Evolutionary conservation across 2,113 vertebrate genomes (phyloP).

Genomic region (Nesogale talazaci): DNA sequence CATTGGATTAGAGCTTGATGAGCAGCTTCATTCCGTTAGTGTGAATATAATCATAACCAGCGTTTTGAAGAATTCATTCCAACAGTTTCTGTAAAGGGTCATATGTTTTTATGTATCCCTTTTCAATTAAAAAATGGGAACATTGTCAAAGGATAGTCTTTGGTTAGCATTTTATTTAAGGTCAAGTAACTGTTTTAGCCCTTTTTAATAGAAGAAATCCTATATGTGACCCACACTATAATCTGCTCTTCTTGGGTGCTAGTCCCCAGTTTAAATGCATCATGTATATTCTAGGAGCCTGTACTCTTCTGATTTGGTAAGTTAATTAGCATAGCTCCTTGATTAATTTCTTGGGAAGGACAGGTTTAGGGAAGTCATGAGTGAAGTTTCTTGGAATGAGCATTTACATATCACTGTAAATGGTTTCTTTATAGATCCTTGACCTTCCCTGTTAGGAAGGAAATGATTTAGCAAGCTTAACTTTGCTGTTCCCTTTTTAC

Average conservation of each 20-base stretch:
- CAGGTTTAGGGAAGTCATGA: slow-evolving; percentile 39
- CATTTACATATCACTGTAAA: slow-evolving; percentile 20
- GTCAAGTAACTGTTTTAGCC: slow-evolving; percentile 16
- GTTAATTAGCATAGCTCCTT: slow-evolving; percentile 33
- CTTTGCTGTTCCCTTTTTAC: slow-evolving; percentile 56
- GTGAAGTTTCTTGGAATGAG: slow-evolving; percentile 17
- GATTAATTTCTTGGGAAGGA: slow-evolving; percentile 28
- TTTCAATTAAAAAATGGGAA: slow-evolving; percentile 53
- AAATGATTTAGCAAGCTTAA: slow-evolving; percentile 37
- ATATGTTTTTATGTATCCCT: slow-evolving; percentile 9
- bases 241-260: slow-evolving; percentile 56
- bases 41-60: slow-evolving; percentile 1
- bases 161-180: slow-evolving; percentile 18
- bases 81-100: slow-evolving; percentile 48
- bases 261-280: background rate
- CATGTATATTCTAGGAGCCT: slow-evolving; percentile 45
- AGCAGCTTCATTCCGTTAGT: background rate
- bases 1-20: background rate
- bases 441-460: slow-evolving; percentile 52
- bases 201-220: slow-evolving; percentile 42
- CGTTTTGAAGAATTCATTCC: slow-evolving; percentile 58
- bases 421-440: slow-evolving; percentile 27
- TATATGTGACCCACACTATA: slow-evolving; percentile 17
- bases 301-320: slow-evolving; percentile 41
- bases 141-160: background rate